A percentile compares a stretch with the other conserved stretches of the same genome.
Conservation (phyloP, 2,113 vertebrate genomes). For the Herpailurus yagouaroundi region DNA sequence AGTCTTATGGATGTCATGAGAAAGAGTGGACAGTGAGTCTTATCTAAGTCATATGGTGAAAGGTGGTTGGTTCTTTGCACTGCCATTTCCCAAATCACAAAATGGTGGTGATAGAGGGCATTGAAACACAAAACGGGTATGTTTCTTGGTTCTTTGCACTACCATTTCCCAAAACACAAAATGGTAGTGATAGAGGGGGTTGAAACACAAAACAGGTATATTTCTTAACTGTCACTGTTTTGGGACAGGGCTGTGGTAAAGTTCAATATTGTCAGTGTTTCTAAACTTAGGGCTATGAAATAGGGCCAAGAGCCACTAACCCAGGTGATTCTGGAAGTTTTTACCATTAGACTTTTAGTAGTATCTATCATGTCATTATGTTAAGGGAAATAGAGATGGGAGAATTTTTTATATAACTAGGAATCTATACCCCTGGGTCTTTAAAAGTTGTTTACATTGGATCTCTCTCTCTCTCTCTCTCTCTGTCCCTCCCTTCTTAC, state of each 20-base stretch:
- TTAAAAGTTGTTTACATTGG: neutral
- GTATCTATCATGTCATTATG: neutral
- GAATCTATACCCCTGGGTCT: neutral
- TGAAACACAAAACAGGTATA: neutral
- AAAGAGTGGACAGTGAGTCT: neutral
- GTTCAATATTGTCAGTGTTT: neutral
- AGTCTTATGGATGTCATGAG: neutral
- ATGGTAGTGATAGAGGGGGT: neutral
- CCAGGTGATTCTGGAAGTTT: neutral
- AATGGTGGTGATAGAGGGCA: neutral
- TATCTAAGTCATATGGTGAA: neutral
- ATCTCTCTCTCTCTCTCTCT: neutral
- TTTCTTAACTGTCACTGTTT: neutral
- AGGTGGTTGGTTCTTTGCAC: neutral
- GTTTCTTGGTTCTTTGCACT: neutral
- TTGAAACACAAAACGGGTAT: neutral
- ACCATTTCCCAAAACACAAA: neutral
- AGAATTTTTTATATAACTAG: neutral
- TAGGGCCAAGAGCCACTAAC: neutral
- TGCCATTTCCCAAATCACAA: neutral
- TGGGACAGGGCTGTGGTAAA: neutral
- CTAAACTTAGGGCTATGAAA: neutral
- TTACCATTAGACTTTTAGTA: neutral
- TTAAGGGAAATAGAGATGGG: neutral
- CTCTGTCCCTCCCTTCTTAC: too few species aligned